phyloP scores from a whole-genome alignment of 2,888 invertebrate genomes.

The Nasonovia ribisnigri region DNA sequence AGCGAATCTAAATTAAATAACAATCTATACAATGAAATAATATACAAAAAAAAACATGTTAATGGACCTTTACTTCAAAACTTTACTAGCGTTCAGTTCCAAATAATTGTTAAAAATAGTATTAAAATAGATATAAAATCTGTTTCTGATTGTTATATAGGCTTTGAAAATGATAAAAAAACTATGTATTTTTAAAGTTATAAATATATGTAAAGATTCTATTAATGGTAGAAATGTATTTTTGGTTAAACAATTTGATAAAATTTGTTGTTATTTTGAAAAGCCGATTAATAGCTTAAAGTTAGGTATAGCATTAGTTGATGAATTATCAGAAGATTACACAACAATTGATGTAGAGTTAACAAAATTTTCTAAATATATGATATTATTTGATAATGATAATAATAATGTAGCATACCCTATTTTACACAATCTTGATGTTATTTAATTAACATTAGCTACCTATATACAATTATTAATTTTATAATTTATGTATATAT shows the following conservation, averaged over 20 bases:
- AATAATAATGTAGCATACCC: constrained; percentile 16
- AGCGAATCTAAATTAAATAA: background rate
- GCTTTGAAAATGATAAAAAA: background rate
- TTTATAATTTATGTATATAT: no score
- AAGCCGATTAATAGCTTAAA: background rate
- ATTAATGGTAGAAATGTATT: background rate
- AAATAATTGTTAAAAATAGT: background rate
- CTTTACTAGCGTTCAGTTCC: background rate
- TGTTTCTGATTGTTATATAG: background rate
- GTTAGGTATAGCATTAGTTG: background rate
- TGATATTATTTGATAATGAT: background rate
- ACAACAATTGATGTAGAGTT: background rate
- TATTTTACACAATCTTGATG: background rate
- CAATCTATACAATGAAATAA: background rate
- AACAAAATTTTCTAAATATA: background rate
- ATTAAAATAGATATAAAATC: background rate
- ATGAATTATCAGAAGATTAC: background rate
- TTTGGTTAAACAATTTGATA: background rate
- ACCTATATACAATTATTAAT: background rate
- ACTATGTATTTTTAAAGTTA: background rate
- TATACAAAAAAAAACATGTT: background rate
- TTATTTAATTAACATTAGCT: background rate
- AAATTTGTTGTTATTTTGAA: background rate
- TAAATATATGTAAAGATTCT: background rate
- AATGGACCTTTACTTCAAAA: background rate